Percentiles rank a stretch among this genome's conserved stretches.
phyloP scores from a whole-genome alignment of 2,113 vertebrate species.

The Hydropotes inermis region DNA sequence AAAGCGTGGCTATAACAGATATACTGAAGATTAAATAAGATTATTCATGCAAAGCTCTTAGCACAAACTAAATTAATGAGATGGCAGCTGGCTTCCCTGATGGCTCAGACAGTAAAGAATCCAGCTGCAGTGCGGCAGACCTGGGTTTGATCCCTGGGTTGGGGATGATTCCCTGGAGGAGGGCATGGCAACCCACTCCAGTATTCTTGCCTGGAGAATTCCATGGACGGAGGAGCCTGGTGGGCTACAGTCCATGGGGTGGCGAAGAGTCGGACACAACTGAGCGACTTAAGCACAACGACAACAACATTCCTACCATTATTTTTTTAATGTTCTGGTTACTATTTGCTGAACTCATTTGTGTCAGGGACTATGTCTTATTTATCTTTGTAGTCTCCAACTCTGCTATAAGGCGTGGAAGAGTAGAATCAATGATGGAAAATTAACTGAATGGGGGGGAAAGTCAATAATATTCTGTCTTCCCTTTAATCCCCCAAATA shows the following conservation, averaged over 20 bases:
- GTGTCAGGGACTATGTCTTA: not conserved
- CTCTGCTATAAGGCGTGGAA: not conserved
- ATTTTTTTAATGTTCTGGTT: constrained; percentile 11
- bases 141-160: not conserved
- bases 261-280: not conserved
- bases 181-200: not conserved
- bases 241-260: not conserved
- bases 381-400: not conserved
- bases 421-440: not conserved
- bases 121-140: not conserved
- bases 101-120: not conserved
- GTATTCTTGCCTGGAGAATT: not conserved
- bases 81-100: not conserved
- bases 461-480: not conserved
- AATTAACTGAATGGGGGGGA: not conserved
- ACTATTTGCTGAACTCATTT: not conserved
- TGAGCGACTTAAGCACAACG: not conserved
- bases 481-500: not conserved
- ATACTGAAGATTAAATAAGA: not conserved
- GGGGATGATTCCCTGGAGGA: not conserved
- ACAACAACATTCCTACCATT: not conserved
- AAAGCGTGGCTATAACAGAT: too few relatives aligned
- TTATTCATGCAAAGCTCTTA: not conserved
- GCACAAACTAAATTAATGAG: constrained; percentile 1
- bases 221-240: not conserved